phyloP scores from a whole-genome alignment of 2,113 vertebrate genomes.

The Mus spicilegus region DNA sequence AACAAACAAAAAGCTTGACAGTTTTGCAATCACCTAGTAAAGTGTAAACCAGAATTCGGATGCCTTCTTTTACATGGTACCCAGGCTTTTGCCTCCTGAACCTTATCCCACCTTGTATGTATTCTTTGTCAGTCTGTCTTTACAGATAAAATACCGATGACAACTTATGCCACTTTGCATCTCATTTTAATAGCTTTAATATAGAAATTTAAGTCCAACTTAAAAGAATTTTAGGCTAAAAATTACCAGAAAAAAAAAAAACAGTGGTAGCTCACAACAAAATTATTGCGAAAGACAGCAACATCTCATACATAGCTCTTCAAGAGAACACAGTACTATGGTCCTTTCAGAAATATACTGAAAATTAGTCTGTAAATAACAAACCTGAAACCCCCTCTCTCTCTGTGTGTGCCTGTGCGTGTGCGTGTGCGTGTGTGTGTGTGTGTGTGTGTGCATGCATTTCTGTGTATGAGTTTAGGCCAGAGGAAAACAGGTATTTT shows the following conservation, averaged over 20 bases:
- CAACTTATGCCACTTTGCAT: not conserved
- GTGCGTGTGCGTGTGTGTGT: too few relatives aligned
- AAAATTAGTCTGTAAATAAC: slow-evolving; percentile 46
- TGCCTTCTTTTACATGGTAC: not conserved
- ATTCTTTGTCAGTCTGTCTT: not conserved
- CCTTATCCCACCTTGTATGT: not conserved
- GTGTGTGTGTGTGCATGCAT: not conserved
- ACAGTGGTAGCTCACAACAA: not conserved
- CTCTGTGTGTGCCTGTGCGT: not conserved
- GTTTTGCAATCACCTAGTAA: not conserved
- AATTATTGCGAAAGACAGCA: not conserved
- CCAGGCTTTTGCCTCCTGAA: fast-evolving
- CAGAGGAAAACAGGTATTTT: not conserved
- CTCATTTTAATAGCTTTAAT: not conserved
- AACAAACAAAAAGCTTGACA: not conserved
- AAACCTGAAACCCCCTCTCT: not conserved
- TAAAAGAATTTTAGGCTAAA: not conserved
- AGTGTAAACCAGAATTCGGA: not conserved
- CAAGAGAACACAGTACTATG: not conserved
- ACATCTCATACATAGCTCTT: not conserved
- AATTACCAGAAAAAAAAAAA: not conserved
- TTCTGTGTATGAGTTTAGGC: not conserved
- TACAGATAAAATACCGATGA: not conserved
- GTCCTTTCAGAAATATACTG: not conserved
- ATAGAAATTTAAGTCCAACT: not conserved